Base-by-base conservation (phyloP, 2,113 vertebrate genomes). In the Strigops habroptila region DNA sequence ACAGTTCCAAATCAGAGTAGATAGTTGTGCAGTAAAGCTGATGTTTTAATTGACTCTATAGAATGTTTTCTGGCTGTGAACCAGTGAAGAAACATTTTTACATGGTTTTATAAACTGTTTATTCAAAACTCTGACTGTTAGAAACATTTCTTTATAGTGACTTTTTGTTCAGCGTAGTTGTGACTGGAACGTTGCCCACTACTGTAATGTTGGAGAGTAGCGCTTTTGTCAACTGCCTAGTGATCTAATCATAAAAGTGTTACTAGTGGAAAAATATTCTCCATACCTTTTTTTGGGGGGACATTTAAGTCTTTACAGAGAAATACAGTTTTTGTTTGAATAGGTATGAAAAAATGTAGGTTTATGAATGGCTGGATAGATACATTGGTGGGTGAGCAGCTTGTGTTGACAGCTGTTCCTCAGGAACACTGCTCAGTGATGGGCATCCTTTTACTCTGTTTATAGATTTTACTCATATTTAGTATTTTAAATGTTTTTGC, bases 111-210 rank as follows among this genome's bases (percentile, higher is more conserved):
- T 46, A 78, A 90, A 44, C 35, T 25, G 37, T 57, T 74, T 35
- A 31, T 64, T 88, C 93, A 67, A 83, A 70, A 44, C 43, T 77
- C 30, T 60, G 23, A 28, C 69, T n/a, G 28, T 31, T 49, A 60
- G 60, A 73, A 91, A 78, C 23, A 52, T 19, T 16, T 55, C 25
- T 74, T n/a, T 39, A 14, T 49, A 43, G 78, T 7, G 21, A 51
- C n/a, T 75, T 83, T 80, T 62, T 80, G 79, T 86, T 91, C 44
- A 84, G 90, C 10, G 7, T 59, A 28, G 65, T 88, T 93, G 87
- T 81, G 68, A 48, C 90, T 96, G 94, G 76, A 91, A 81, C 48
- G 55, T 83, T 96, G 94, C 94, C 91, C 35, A 28, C 76, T 90
- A 24, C 86, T 88, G 62, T 57, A 62, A 33, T 86, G 39, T 52